Percentiles rank a stretch among this genome's conserved stretches.
Evolutionary conservation across 2,888 invertebrate genomes (phyloP).

Genomic region (Hemicrepidius hirtus): DNA sequence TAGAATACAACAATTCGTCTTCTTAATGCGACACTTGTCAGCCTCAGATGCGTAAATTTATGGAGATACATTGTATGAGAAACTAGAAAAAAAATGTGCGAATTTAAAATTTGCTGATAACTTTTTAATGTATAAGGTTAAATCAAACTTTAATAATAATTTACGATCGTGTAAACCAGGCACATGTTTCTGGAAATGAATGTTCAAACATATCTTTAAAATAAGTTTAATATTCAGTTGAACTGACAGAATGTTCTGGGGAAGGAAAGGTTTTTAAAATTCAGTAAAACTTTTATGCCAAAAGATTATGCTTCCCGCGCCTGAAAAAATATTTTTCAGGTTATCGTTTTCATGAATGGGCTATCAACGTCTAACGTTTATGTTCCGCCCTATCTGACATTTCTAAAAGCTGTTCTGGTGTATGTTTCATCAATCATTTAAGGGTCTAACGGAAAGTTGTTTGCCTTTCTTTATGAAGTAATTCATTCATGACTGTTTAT

Average conservation of each 20-base stretch:
- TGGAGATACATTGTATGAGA: not conserved
- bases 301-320: no score
- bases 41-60: conserved; percentile 5
- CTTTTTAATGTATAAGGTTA: no score
- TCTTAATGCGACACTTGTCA: conserved; percentile 10
- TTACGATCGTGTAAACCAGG: no score
- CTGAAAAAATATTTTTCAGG: conserved; percentile 1
- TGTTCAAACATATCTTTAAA: no score
- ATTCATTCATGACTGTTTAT: conserved; percentile 1
- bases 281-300: no score
- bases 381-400: not conserved
- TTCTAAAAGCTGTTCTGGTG: conserved; percentile 1
- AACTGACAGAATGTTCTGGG: no score
- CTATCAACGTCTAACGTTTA: conserved; percentile 9
- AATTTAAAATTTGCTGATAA: not conserved
- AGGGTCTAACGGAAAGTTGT: not conserved
- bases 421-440: conserved; percentile 6
- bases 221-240: no score
- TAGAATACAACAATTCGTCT: not conserved
- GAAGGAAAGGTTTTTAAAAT: no score
- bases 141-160: no score
- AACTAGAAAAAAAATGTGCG: not conserved
- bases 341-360: conserved; percentile 2
- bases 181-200: no score
- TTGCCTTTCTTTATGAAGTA: not conserved